Base-by-base conservation (phyloP, 2,797 vertebrate species). In the Sebastes oblongus region DNA sequence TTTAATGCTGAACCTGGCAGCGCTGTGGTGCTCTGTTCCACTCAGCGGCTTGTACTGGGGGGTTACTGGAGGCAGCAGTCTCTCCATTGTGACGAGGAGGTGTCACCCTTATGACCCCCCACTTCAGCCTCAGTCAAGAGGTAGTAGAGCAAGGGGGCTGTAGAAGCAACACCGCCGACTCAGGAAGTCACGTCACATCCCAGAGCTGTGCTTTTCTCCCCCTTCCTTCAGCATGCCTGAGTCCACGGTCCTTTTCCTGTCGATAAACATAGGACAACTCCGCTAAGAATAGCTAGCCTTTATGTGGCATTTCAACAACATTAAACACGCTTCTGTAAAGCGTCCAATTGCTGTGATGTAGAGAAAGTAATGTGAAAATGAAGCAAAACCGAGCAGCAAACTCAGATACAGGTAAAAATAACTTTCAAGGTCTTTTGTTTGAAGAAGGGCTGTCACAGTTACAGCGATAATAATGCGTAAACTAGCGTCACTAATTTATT, bases 161-260 rank as follows among this genome's bases (percentile, higher is more conserved):
- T 22, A 79, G 82, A 62, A 75, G 81, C 70, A 84, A 78, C 77
- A 55, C 82, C 77, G 9, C 46, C 65, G 54, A 25, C 72, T 67
- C 62, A 65, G 80, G 78, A 92, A 81, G 87, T 66, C 36, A 4
- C 62, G 36, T 95, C 91, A 96, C 83, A 94, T 93, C 88, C 94
- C 95, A 83, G 93, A 87, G 88, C 82, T 84, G 87, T 93, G 94
- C 83, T 92, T 95, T 29, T 95, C 95, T 71, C 90, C 90, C 24
- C 75, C 91, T 62, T 96, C 95, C 83, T 95, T 96, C n/a, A 86
- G 76, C 84, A 82, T 42, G 36, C 84, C 82, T 5, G 93, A 79
- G 67, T 96, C 95, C 84, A 81, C 29, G 11, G 92, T 83, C 86
- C 92, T 93, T 88, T 94, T 96, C 86, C 96, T 96, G 86, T 36